Evolutionary conservation across 2,797 vertebrate species (phyloP).

Genomic region (Oreortyx pictus): DNA sequence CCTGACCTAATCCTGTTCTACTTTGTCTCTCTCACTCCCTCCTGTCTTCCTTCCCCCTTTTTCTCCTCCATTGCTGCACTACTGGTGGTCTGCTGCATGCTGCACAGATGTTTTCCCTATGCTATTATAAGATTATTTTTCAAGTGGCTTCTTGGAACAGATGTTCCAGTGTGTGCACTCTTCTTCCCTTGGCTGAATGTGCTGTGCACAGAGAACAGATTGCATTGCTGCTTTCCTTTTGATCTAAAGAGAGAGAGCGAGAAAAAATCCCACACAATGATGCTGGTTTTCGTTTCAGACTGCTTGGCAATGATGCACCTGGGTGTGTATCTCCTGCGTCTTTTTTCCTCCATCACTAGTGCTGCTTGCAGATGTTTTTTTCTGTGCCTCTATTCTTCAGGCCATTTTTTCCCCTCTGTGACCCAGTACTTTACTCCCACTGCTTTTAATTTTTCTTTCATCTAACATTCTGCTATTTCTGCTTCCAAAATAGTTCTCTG

Average conservation of each 20-base stretch:
- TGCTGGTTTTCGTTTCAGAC: conserved; percentile 48
- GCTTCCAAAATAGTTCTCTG: conserved; percentile 55
- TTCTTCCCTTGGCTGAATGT: conserved; percentile 69
- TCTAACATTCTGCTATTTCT: not conserved
- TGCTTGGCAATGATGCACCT: conserved; percentile 75
- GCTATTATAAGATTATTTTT: conserved; percentile 79
- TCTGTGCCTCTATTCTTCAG: conserved; percentile 67
- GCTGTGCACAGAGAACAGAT: conserved; percentile 71
- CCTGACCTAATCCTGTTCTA: conserved; percentile 56
- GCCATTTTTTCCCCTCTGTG: conserved; percentile 64
- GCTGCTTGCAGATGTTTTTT: conserved; percentile 75
- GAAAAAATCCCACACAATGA: conserved; percentile 59
- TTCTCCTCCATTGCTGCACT: conserved; percentile 62
- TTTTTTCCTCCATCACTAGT: conserved; percentile 67
- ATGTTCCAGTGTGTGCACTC: conserved; percentile 75
- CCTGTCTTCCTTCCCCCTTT: conserved; percentile 53
- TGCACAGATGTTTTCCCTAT: conserved; percentile 83
- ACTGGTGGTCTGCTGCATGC: conserved; percentile 80
- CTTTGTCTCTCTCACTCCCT: conserved; percentile 41
- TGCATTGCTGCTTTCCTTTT: conserved; percentile 77
- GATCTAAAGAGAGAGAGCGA: conserved; percentile 62
- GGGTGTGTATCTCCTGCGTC: conserved; percentile 71
- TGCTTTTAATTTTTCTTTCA: conserved; percentile 54
- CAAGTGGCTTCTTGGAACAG: conserved; percentile 83
- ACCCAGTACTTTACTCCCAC: conserved; percentile 59